Evolutionary conservation across 2,113 vertebrate genomes (phyloP).

Genomic region (Corvus hawaiiensis): DNA sequence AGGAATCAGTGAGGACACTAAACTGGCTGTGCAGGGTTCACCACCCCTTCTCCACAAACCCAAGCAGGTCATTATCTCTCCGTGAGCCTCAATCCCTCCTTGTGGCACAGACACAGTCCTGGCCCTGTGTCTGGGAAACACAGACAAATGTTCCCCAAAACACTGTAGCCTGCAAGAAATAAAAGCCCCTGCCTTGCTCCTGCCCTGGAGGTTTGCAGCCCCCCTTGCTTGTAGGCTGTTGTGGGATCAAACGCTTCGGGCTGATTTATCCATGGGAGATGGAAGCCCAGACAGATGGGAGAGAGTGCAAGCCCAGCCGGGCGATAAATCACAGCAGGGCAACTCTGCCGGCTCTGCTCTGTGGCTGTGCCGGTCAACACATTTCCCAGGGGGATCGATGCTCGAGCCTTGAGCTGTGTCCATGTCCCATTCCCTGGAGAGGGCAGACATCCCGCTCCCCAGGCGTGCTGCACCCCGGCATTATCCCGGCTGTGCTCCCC

Average conservation of each 20-base stretch:
- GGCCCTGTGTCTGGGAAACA: neutral
- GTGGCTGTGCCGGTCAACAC: neutral
- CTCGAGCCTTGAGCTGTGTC: neutral
- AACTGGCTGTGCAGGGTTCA: neutral
- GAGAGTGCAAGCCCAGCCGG: neutral
- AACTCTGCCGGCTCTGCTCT: neutral
- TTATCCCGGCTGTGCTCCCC: fast-evolving
- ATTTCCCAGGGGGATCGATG: neutral
- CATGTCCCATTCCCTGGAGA: fast-evolving
- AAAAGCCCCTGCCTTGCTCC: neutral
- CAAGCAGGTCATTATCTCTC: neutral
- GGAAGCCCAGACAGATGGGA: neutral
- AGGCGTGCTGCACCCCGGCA: neutral
- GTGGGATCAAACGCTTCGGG: neutral
- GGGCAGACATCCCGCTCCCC: neutral
- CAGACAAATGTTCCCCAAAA: neutral
- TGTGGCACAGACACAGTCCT: neutral
- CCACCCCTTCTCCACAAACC: neutral
- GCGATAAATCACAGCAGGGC: neutral
- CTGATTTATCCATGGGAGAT: neutral
- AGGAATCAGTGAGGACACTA: neutral
- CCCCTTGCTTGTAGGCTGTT: neutral
- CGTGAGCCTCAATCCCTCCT: neutral
- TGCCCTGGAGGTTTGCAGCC: neutral
- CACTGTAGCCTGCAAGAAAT: neutral